These are phyloP conservation scores for Sarotherodon lohbergeri DNA, from an alignment of 2,113 vertebrate genomes.

Conservation along the genomic window DNA sequence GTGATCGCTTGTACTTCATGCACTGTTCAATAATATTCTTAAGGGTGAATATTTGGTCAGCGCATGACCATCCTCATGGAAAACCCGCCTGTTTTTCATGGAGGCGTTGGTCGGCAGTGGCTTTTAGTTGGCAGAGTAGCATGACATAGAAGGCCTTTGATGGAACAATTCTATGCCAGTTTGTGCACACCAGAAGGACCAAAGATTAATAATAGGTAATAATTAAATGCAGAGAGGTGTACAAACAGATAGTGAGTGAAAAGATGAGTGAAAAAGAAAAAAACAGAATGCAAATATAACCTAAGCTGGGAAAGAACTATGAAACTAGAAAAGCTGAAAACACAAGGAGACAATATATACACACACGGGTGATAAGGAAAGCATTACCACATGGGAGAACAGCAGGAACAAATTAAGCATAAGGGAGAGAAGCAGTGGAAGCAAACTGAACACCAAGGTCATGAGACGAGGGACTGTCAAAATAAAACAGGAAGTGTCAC, in stretches of 20 bases:
- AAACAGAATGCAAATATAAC: neutral
- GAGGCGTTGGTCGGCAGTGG: neutral
- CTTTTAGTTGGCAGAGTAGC: neutral
- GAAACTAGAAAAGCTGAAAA: neutral
- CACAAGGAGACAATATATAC: neutral
- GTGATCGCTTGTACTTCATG: neutral
- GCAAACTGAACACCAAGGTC: neutral
- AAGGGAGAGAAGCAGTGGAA: neutral
- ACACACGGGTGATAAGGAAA: neutral
- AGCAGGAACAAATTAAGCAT: neutral
- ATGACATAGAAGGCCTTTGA: neutral
- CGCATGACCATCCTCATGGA: neutral
- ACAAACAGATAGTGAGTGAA: neutral
- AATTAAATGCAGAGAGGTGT: neutral
- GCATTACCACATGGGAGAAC: neutral
- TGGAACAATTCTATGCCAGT: neutral
- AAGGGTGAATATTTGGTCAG: neutral
- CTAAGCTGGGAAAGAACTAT: neutral
- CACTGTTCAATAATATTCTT: neutral
- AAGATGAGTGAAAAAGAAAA: neutral
- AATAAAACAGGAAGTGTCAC: neutral
- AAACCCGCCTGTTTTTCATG: neutral
- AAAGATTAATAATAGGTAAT: neutral
- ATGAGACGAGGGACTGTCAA: neutral
- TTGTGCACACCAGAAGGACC: neutral